Conservation (phyloP, 2,888 invertebrate species). For the Dicroscelio sp. region DNA sequence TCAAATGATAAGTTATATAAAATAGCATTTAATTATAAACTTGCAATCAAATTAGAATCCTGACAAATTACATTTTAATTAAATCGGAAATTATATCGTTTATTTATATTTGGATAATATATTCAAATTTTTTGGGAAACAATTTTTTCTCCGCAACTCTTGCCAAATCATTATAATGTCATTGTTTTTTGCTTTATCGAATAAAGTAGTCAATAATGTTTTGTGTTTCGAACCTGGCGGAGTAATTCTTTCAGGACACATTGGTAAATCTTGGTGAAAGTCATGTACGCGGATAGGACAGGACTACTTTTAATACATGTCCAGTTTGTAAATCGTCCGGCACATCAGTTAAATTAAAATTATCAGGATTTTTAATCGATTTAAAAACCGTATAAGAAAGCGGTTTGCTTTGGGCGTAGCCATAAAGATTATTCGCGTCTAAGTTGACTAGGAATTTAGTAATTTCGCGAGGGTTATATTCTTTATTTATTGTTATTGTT, state of each 20-base stretch:
- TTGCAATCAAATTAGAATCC: too few species aligned
- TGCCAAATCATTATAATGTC: too few species aligned
- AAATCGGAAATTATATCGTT: too few species aligned
- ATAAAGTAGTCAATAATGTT: background rate
- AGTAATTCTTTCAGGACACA: background rate
- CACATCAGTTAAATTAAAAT: conserved; percentile 9
- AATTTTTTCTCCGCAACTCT: too few species aligned
- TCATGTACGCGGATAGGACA: conserved; percentile 2
- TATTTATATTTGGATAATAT: too few species aligned
- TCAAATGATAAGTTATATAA: too few species aligned
- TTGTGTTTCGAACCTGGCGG: background rate
- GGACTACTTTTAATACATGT: background rate
- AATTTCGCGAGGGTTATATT: background rate
- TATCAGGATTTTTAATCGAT: conserved; percentile 12
- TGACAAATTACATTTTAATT: too few species aligned
- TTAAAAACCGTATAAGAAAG: background rate
- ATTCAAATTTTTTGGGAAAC: too few species aligned
- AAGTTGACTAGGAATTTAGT: background rate
- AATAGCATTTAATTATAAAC: too few species aligned
- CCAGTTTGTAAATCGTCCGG: background rate
- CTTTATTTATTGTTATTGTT: too few species aligned
- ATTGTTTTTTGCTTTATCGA: background rate
- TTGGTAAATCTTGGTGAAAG: background rate
- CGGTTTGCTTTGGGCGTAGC: background rate
- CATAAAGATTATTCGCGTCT: conserved; percentile 1